These are phyloP conservation scores for Pseudomugil tenellus DNA, from an alignment of 2,797 vertebrate species.

Conservation along the genomic window DNA sequence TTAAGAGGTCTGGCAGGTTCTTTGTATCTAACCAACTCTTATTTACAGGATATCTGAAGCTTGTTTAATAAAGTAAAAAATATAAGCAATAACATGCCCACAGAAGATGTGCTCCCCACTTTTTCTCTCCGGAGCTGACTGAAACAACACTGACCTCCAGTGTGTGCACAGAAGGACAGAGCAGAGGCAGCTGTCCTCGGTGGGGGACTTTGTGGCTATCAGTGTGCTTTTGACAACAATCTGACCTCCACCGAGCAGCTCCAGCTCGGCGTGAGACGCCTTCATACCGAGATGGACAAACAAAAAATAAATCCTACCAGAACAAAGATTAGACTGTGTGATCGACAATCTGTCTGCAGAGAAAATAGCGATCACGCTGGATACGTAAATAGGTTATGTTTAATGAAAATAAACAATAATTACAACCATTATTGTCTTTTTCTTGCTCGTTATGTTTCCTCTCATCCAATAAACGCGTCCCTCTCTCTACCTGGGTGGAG, in stretches of 20 bases:
- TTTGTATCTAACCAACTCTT: background rate
- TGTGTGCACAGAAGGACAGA: constrained; percentile 59
- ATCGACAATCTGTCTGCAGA: constrained; percentile 7
- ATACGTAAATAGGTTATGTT: too few relatives aligned
- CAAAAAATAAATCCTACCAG: constrained; percentile 9
- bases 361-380: constrained; percentile 10
- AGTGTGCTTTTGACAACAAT: constrained; percentile 26
- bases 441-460: constrained; percentile 3
- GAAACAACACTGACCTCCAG: constrained; percentile 83
- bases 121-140: constrained; percentile 36
- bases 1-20: constrained; percentile 21
- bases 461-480: constrained; percentile 24
- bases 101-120: background rate
- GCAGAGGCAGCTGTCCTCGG: constrained; percentile 5
- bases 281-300: background rate
- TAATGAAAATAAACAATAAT: background rate
- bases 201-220: constrained; percentile 33
- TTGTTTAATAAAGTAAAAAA: background rate
- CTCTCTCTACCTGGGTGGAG: constrained; percentile 55
- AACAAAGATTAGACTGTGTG: background rate
- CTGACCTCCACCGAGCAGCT: constrained; percentile 24
- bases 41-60: background rate
- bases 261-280: background rate
- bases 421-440: background rate
- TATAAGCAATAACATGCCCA: background rate